A percentile compares a stretch with the other conserved stretches of the same genome.
Conservation (phyloP, 1,140 invertebrate genomes). For the Augochlora pura region DNA sequence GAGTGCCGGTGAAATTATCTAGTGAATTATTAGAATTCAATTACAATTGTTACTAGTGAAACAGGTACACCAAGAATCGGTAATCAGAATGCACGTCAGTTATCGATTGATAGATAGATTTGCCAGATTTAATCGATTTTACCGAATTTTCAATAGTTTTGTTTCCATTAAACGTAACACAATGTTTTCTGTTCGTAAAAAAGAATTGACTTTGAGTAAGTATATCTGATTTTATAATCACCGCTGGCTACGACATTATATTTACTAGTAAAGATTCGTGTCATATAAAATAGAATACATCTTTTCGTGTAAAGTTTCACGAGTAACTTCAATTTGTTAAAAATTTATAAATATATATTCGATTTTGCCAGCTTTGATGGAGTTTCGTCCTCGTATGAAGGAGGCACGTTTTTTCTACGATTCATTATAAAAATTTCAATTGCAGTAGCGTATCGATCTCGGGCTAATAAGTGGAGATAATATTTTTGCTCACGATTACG, state of each 20-base stretch:
- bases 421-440: neutral
- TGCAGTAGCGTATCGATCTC: neutral
- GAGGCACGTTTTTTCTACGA: neutral
- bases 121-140: neutral
- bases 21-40: constrained; percentile 13
- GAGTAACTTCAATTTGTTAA: neutral
- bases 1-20: constrained; percentile 29
- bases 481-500: neutral
- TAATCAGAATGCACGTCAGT: neutral
- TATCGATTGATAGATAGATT: neutral
- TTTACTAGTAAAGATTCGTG: neutral
- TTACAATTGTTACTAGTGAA: neutral
- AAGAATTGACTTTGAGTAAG: too few species aligned
- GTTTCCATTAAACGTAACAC: neutral
- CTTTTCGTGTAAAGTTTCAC: too few species aligned
- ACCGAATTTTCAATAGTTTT: neutral
- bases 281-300: neutral
- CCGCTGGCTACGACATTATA: neutral
- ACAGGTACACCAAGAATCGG: constrained; percentile 1
- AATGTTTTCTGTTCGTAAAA: neutral
- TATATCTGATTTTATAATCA: neutral
- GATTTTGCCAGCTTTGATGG: neutral
- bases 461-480: neutral
- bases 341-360: neutral
- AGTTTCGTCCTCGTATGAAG: neutral